These are phyloP conservation scores for Leptopilina syphax DNA, from an alignment of 2,888 invertebrate species.

Conservation along the genomic window DNA sequence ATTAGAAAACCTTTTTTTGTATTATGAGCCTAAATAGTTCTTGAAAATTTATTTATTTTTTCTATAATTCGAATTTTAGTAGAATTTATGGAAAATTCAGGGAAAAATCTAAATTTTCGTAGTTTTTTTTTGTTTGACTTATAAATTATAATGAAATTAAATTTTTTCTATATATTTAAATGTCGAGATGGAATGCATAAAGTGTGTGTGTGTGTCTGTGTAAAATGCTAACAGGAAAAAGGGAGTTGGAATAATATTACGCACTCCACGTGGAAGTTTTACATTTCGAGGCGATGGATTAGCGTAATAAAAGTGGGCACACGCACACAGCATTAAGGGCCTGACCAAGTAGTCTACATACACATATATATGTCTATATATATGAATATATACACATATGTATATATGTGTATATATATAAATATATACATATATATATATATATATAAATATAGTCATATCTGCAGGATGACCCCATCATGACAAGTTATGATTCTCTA, in stretches of 20 bases:
- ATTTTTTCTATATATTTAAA: no score
- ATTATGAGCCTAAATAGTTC: no score
- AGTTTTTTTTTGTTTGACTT: no score
- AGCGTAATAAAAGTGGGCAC: constrained; percentile 64
- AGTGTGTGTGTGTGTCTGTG: background rate
- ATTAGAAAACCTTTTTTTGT: no score
- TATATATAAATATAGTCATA: constrained; percentile 61
- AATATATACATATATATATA: no score
- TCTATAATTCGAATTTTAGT: no score
- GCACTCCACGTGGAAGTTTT: constrained; percentile 52
- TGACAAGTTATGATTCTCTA: constrained; percentile 74
- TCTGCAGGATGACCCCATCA: constrained; percentile 73
- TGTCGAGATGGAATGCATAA: background rate
- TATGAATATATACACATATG: no score
- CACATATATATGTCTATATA: constrained; percentile 48
- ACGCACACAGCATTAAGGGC: constrained; percentile 53
- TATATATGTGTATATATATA: constrained; percentile 12
- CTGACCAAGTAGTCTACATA: constrained; percentile 56
- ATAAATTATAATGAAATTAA: no score
- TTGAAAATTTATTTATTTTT: no score
- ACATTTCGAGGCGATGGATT: constrained; percentile 61
- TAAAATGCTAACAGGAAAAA: constrained; percentile 16
- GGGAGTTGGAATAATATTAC: constrained; percentile 12
- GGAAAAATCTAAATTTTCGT: no score
- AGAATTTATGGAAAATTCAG: no score